Evolutionary conservation across 2,797 vertebrate species (phyloP).

Genomic region (Amazonetta brasiliensis): DNA sequence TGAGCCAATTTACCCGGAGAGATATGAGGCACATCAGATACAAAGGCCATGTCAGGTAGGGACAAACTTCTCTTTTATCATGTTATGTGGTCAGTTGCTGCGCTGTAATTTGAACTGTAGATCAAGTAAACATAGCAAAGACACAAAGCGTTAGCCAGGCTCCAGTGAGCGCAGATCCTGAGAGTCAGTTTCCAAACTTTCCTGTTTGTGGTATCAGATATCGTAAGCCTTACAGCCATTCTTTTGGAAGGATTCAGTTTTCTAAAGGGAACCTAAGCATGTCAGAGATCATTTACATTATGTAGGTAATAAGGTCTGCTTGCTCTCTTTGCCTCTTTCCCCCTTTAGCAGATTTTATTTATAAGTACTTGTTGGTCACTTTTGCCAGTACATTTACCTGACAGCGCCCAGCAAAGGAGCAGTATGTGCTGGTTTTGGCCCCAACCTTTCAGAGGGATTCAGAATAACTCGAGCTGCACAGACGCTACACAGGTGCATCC

Average conservation of each 20-base stretch:
- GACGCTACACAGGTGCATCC: background rate
- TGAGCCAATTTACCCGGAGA: background rate
- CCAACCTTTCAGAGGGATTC: background rate
- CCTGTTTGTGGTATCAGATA: constrained; percentile 39
- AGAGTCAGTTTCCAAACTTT: constrained; percentile 69
- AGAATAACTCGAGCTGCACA: background rate
- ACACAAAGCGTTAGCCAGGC: constrained; percentile 38
- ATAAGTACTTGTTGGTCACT: background rate
- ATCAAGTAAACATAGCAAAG: constrained; percentile 31
- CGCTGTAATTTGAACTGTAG: constrained; percentile 19
- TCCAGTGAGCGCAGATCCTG: background rate
- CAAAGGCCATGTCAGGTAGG: background rate
- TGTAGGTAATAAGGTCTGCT: background rate
- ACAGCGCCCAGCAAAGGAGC: background rate
- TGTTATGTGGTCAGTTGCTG: constrained; percentile 2
- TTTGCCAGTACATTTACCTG: background rate
- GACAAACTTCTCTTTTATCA: background rate
- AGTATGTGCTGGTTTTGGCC: background rate
- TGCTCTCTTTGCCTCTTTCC: background rate
- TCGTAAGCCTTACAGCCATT: constrained; percentile 22
- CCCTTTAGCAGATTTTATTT: background rate
- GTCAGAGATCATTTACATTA: background rate
- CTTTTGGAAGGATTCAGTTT: background rate
- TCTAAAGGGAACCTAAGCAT: background rate
- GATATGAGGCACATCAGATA: background rate